These are phyloP conservation scores for Batillaria attramentaria DNA, from an alignment of 1,140 invertebrate genomes.

Conservation along the genomic window DNA sequence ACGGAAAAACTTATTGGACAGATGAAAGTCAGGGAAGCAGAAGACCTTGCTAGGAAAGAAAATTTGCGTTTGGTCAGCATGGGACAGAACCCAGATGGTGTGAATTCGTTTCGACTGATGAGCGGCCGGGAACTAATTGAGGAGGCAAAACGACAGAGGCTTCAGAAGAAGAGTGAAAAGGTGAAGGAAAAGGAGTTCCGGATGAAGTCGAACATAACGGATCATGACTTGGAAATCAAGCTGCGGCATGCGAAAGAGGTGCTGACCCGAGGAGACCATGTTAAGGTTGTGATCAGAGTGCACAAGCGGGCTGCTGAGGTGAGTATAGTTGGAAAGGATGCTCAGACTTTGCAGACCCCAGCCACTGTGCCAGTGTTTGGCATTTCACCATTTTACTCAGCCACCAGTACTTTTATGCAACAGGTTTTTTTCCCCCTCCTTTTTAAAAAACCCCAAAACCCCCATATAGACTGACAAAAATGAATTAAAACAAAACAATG, in stretches of 20 bases:
- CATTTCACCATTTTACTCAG: background rate
- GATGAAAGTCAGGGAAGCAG: constrained; percentile 27
- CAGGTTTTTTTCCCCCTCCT: too few species aligned
- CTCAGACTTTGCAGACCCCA: background rate
- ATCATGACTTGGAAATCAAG: constrained; percentile 34
- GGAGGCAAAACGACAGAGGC: constrained; percentile 26
- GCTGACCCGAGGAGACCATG: constrained; percentile 12
- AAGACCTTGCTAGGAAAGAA: constrained; percentile 28
- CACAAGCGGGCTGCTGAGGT: constrained; percentile 24
- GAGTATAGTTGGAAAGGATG: background rate
- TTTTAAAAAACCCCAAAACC: too few species aligned
- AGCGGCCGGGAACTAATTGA: constrained; percentile 28
- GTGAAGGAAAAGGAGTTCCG: constrained; percentile 34
- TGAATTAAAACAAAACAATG: background rate
- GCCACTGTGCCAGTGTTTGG: background rate
- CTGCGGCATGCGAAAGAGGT: constrained; percentile 14
- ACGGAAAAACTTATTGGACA: constrained; percentile 32
- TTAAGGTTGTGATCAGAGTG: constrained; percentile 26
- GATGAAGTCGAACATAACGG: constrained; percentile 21
- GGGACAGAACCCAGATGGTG: constrained; percentile 23
- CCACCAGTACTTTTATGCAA: background rate
- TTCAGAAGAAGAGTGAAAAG: constrained; percentile 21
- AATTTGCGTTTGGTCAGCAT: constrained; percentile 30
- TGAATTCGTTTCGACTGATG: constrained; percentile 23
- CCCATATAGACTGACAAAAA: too few species aligned